Conservation (phyloP, 2,888 invertebrate species). For the Aricia artaxerxes region DNA sequence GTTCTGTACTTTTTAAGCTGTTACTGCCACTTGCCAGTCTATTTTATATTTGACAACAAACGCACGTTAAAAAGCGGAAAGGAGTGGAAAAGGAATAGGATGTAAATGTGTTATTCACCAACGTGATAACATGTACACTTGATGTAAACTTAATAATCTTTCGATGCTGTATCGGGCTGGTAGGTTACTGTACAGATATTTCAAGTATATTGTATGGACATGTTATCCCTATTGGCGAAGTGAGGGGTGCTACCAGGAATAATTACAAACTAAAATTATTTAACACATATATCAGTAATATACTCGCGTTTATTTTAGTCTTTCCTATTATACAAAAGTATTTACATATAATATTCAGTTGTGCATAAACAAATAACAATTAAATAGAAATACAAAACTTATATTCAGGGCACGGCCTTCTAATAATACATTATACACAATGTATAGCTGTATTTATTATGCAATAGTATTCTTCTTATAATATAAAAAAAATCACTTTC, state of each 20-base stretch:
- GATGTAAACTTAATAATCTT: constrained; percentile 35
- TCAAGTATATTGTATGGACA: constrained; percentile 55
- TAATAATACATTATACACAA: constrained; percentile 75
- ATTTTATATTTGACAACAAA: neutral
- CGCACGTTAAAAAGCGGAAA: constrained; percentile 32
- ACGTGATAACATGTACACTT: constrained; percentile 73
- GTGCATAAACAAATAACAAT: constrained; percentile 82
- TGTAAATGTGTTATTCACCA: constrained; percentile 61
- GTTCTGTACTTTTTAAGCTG: neutral
- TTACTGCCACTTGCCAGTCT: neutral
- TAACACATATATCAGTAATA: constrained; percentile 79
- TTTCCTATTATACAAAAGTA: constrained; percentile 81
- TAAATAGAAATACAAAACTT: constrained; percentile 80
- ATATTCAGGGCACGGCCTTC: constrained; percentile 73
- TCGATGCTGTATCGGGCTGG: constrained; percentile 17
- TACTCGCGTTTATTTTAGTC: constrained; percentile 82
- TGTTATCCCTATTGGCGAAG: constrained; percentile 80
- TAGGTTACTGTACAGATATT: constrained; percentile 35
- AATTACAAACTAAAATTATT: constrained; percentile 80
- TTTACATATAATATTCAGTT: constrained; percentile 82
- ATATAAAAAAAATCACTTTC: constrained; percentile 74
- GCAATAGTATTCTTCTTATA: constrained; percentile 74
- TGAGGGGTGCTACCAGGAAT: constrained; percentile 82
- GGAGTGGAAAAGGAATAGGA: constrained; percentile 60
- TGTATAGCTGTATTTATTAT: constrained; percentile 78